Evolutionary conservation across 2,797 vertebrate genomes (phyloP), one percentile per base, ranked within the genome.

Genomic region (Pipistrellus pygmaeus): DNA sequence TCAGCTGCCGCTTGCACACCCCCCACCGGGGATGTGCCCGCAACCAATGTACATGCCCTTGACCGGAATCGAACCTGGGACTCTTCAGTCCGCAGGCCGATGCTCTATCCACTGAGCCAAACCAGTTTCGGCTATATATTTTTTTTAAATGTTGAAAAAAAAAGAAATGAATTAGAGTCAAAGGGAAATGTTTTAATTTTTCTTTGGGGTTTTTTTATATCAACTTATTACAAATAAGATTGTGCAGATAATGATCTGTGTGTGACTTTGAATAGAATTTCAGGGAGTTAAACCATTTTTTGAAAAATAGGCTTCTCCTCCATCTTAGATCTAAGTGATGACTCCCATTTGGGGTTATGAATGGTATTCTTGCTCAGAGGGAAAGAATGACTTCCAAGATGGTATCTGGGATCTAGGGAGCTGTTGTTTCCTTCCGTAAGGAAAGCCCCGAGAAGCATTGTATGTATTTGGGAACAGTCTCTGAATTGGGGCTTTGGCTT

Each of bases 321-420:
- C 30, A 66, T 92, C 57, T 38, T 88, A 25, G 27, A 32, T 75
- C 51, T 62, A 46, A 87, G 68, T 13, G 38, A 14, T 87, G 27
- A 69, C 64, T 81, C 62, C 64, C 14, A 30, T 92, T 55, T 85
- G 81, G 8, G 64, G 30, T 76, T 69, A 66, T 75, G 82, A 73
- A 90, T 80, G 46, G 27, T 62, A 27, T 95, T 66, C 48, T 86
- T 87, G 72, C 15, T 85, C 51, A 30, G 66, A 88, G 38, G 44
- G 57, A 66, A 77, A 46, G 30, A 13, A 23, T 80, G 64, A 82
- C 76, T 84, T 84, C 86, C 23, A 73, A 48, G 89, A 94, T 85
- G 78, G 30, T 73, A 38, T 88, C 90, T 83, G 46, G 32, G 75
- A 46, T 68, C 38, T 21, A 25, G 69, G 48, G 11, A 71, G 30